These are phyloP conservation scores for Ptiloglossa arizonensis DNA, from an alignment of 1,140 invertebrate species.

Conservation along the genomic window DNA sequence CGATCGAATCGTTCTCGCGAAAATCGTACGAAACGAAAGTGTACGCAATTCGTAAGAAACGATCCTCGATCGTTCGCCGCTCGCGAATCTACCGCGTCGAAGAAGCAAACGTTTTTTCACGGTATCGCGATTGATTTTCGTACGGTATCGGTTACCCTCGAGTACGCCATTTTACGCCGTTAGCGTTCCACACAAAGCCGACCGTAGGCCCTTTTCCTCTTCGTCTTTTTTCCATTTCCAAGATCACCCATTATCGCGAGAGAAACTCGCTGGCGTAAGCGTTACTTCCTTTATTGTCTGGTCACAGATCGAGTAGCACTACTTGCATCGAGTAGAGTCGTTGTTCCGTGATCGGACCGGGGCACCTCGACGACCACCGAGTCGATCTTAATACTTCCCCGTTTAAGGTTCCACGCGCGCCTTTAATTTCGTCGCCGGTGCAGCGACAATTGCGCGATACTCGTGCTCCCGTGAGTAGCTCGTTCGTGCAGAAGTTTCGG, in stretches of 20 bases:
- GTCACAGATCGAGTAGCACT: conserved; percentile 60
- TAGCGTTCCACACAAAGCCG: neutral
- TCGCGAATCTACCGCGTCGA: too few relatives aligned
- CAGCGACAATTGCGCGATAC: neutral
- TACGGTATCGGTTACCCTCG: neutral
- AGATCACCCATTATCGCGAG: conserved; percentile 50
- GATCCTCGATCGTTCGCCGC: neutral
- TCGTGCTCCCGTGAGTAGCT: neutral
- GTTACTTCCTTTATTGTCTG: conserved; percentile 59
- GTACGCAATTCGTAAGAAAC: too few relatives aligned
- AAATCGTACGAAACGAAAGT: neutral
- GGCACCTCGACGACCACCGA: neutral
- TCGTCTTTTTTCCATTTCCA: conserved; percentile 46
- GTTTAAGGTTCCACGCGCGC: too few relatives aligned
- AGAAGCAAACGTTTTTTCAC: too few relatives aligned
- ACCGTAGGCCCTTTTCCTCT: conserved; percentile 11
- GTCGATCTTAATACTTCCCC: neutral
- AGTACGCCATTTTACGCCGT: neutral
- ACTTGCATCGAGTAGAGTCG: conserved; percentile 59
- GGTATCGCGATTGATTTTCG: neutral
- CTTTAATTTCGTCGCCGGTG: neutral
- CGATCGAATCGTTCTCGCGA: neutral
- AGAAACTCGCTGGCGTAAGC: conserved; percentile 61
- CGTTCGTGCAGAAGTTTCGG: conserved; percentile 10
- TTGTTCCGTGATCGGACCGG: conserved; percentile 41